phyloP scores from a whole-genome alignment of 2,888 invertebrate species.

The Tillus elongatus region DNA sequence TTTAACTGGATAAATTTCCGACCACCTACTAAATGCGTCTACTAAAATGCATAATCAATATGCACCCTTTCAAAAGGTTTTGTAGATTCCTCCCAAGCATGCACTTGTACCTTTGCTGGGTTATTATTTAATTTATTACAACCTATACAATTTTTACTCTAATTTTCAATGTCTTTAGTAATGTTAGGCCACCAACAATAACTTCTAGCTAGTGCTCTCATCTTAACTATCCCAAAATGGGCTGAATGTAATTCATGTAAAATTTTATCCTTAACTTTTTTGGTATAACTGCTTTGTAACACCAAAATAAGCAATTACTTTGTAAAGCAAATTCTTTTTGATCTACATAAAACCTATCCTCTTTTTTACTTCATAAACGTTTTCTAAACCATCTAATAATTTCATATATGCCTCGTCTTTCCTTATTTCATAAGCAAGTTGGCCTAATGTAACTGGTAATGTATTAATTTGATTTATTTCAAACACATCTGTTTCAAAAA shows the following conservation, averaged over 20 bases:
- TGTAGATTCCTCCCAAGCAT: no score
- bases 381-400: background rate
- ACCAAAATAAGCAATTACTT: constrained; percentile 1
- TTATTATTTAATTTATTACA: background rate
- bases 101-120: constrained; percentile 1
- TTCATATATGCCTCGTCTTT: background rate
- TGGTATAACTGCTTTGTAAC: background rate
- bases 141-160: background rate
- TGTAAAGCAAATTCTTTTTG: no score
- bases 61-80: no score
- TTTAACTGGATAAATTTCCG: no score
- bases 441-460: no score
- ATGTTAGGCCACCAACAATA: no score
- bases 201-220: no score
- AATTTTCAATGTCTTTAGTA: background rate
- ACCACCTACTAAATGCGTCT: no score
- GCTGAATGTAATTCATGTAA: constrained; percentile 1
- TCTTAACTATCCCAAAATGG: constrained; percentile 4
- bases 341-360: constrained; percentile 1
- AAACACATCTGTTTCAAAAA: no score
- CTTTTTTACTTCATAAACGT: background rate
- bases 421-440: no score
- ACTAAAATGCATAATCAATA: no score
- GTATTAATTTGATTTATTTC: no score
- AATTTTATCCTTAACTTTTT: background rate